Base-by-base conservation (phyloP, 2,113 vertebrate species). In the Numenius arquata region DNA sequence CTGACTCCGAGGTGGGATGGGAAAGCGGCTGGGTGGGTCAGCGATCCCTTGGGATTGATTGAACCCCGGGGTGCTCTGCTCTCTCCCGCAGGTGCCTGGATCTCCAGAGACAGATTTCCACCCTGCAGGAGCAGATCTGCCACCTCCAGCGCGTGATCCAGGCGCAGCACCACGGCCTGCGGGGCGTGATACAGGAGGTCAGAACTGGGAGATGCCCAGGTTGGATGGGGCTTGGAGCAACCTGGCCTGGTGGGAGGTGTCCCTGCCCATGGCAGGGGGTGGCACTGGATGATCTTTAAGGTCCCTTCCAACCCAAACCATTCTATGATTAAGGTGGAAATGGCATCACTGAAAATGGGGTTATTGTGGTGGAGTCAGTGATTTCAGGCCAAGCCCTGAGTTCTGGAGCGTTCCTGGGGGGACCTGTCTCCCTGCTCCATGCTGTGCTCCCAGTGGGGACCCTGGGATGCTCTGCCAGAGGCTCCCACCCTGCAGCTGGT, bases 131-230 rank as follows among this genome's bases (percentile, higher is more conserved):
- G 55, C 98, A 98, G 94, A 98, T 98, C 56, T 43, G 55, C 26
- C 98, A 98, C 43, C 87, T 98, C 73, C 96, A 98, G 43, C 61
- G 47, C 2, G 68, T 98, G 90, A 98, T 98, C 88, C 97, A 90
- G 53, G 94, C 59, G 3, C 98, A 98, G 36, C 97, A 98, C 20
- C 98, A 92, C 56, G 55, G 75, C 48, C 91, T 98, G 43, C 94
- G 75, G 2, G 9, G 45, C 14, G n/a, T 95, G 71, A 98, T 98
- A 25, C 93, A 97, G 59, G 97, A 98, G 98, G 98, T 98, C 53
- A 97, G 59, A 27, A n/a, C 34, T 0, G 23, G 23, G 9, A 38
- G 36, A 4, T 1, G 5, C 59, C 47, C 47, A 48, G 47, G 47
- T 48, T 48, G 47, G 47, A 48, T 20, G 47, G 43, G 43, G 43